Percentiles rank a stretch among this genome's conserved stretches.
Conservation (phyloP, 2,113 vertebrate species). For the Entomyzon cyanotis region DNA sequence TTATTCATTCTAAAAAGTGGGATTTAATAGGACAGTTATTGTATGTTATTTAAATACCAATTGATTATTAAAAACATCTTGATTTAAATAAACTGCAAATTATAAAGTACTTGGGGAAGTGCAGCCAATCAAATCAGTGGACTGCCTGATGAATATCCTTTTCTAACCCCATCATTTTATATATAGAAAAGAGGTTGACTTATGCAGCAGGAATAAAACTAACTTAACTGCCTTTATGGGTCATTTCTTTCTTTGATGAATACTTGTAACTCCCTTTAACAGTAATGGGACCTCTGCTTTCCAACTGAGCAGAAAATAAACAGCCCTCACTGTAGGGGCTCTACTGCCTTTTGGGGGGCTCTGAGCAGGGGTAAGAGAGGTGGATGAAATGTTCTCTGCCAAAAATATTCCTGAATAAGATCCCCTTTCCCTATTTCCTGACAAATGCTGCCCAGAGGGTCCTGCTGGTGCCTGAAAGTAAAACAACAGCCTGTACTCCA, state of each 20-base stretch:
- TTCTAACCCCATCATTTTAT: constrained; percentile 49
- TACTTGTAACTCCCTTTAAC: constrained; percentile 50
- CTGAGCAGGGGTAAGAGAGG: constrained; percentile 1
- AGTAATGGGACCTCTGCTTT: constrained; percentile 55
- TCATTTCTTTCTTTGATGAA: constrained; percentile 71
- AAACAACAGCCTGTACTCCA: background rate
- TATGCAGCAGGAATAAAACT: constrained; percentile 57
- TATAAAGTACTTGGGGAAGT: constrained; percentile 32
- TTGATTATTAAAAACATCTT: constrained; percentile 66
- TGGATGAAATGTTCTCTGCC: background rate
- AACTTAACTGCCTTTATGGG: constrained; percentile 64
- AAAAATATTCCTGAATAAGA: background rate
- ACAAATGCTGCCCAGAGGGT: background rate
- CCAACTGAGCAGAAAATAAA: constrained; percentile 60
- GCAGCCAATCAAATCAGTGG: constrained; percentile 1
- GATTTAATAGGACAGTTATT: constrained; percentile 69
- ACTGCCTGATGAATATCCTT: constrained; percentile 44
- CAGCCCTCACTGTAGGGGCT: constrained; percentile 2
- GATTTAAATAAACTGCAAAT: constrained; percentile 62
- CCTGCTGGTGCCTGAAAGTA: background rate
- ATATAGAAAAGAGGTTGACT: constrained; percentile 58
- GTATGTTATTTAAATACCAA: constrained; percentile 70
- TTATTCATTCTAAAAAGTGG: constrained; percentile 48
- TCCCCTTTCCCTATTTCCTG: background rate
- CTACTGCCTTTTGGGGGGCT: constrained; percentile 31